phyloP scores from a whole-genome alignment of 2,797 vertebrate species.

The Thaleichthys pacificus region DNA sequence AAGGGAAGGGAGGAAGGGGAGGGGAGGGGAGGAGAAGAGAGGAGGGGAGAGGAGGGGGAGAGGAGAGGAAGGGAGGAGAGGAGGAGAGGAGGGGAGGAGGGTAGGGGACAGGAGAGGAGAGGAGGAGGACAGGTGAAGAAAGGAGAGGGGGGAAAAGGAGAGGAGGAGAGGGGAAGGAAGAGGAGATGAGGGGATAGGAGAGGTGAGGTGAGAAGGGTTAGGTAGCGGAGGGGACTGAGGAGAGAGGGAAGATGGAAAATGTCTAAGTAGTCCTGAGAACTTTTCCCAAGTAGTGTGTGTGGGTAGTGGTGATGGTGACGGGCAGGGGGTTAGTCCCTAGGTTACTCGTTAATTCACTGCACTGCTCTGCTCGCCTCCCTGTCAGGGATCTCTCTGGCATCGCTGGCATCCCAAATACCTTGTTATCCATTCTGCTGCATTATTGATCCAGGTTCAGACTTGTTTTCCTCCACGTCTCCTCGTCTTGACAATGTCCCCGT shows the following conservation, averaged over 20 bases:
- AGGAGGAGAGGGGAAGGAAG: too few relatives aligned
- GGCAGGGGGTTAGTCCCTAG: too few relatives aligned
- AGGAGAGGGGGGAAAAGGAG: too few relatives aligned
- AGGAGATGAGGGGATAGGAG: too few relatives aligned
- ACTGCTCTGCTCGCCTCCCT: too few relatives aligned
- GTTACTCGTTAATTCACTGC: too few relatives aligned
- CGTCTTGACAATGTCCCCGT: background rate
- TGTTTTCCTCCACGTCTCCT: background rate
- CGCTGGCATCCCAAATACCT: background rate
- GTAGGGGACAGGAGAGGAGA: constrained; percentile 7
- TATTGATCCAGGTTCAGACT: constrained; percentile 2
- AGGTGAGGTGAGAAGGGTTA: too few relatives aligned
- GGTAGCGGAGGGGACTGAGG: too few relatives aligned
- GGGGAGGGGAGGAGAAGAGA: constrained; percentile 7
- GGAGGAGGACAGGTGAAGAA: background rate
- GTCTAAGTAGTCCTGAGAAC: too few relatives aligned
- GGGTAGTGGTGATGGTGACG: too few relatives aligned
- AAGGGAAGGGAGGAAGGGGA: background rate
- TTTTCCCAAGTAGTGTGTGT: too few relatives aligned
- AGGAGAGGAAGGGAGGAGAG: too few relatives aligned
- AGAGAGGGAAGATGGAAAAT: background rate
- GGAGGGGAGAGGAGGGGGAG: background rate
- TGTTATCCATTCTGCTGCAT: constrained; percentile 4
- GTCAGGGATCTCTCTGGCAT: background rate
- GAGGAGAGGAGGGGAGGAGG: background rate